Evolutionary conservation across 1,140 invertebrate species (phyloP), one percentile per base, ranked within the genome.

Genomic region (Aethina tumida): DNA sequence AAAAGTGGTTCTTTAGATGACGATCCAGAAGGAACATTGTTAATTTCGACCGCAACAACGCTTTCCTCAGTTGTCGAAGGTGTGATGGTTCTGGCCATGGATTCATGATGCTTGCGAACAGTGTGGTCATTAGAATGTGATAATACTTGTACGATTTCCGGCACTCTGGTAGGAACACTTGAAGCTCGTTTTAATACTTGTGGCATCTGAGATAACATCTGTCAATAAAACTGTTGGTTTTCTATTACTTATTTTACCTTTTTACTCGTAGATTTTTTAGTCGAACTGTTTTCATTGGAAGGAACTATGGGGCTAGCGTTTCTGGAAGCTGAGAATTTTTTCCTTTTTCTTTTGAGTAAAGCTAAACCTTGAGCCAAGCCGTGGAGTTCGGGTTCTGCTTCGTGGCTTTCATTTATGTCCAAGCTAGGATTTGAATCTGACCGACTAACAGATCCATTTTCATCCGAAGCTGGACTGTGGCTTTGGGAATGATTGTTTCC

Each of bases 301-400:
- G 64, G 60, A 25, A 69, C 66, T 18, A 64, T 68, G 2, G 75
- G 73, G 21, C 71, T 75, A 18, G 75, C 73, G 35, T 79, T 75
- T 38, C 82, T 69, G 13, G 80, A 84, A 19, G 79, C 73, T 1
- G 79, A 82, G 59, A 84, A 85, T 51, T 82, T 84, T 59, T 84
- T 84, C 24, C 81, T 71, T 60, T 84, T 86, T 45, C 75, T 75
- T 47, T 77, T 78, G 10, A 84, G 64, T 2, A 80, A 72, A 0
- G 79, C 78, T 32, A 84, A 58, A 9, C 79, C 80, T 30, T 69
- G 56, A 6, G 58, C 53, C 9, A 62, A 39, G 0, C 57, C 55
- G 29, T 61, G 52, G 26, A 50, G 43, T 34, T 59, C 55, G 17
- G 34, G 49, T 32, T 44, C 43, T 15, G 41, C 40, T 10, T 47